Percentiles rank a stretch among this genome's conserved stretches.
These are phyloP conservation scores for Nibea coibor DNA, from an alignment of 2,113 vertebrate species.

Conservation along the genomic window DNA sequence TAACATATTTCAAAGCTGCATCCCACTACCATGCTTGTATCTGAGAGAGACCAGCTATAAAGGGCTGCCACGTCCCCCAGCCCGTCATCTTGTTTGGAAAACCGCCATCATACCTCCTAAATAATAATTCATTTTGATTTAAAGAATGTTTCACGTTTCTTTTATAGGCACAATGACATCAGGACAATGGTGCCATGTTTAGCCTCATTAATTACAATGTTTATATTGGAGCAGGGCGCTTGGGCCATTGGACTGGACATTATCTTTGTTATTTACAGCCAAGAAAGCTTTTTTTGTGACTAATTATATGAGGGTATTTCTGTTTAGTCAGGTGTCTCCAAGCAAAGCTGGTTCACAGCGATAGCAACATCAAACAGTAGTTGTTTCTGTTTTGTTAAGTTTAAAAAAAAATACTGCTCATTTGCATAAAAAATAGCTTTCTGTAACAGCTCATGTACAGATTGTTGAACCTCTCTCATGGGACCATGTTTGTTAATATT, in stretches of 20 bases:
- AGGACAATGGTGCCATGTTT: conserved; percentile 49
- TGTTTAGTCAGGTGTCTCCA: conserved; percentile 53
- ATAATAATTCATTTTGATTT: conserved; percentile 28
- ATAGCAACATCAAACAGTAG: conserved; percentile 28
- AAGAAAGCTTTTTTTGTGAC: conserved; percentile 31
- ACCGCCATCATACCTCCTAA: neutral
- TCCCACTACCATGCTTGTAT: conserved; percentile 4
- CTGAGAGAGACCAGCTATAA: neutral
- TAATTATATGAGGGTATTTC: conserved; percentile 44
- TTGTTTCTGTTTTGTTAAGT: conserved; percentile 14
- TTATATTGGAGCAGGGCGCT: conserved; percentile 46
- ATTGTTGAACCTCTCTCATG: conserved; percentile 14
- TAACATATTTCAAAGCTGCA: conserved; percentile 35
- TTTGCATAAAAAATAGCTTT: conserved; percentile 31
- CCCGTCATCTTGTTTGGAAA: conserved; percentile 11
- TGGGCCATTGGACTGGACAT: conserved; percentile 20
- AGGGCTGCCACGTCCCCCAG: neutral
- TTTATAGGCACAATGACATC: conserved; percentile 6
- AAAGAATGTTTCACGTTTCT: conserved; percentile 25
- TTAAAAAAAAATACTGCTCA: conserved; percentile 2
- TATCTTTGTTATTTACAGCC: conserved; percentile 49
- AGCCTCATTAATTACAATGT: conserved; percentile 54
- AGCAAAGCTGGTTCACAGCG: conserved; percentile 41
- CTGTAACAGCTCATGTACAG: neutral
- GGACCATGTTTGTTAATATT: conserved; percentile 26